phyloP scores from a whole-genome alignment of 2,888 invertebrate genomes.

The Apotomis turbidana region DNA sequence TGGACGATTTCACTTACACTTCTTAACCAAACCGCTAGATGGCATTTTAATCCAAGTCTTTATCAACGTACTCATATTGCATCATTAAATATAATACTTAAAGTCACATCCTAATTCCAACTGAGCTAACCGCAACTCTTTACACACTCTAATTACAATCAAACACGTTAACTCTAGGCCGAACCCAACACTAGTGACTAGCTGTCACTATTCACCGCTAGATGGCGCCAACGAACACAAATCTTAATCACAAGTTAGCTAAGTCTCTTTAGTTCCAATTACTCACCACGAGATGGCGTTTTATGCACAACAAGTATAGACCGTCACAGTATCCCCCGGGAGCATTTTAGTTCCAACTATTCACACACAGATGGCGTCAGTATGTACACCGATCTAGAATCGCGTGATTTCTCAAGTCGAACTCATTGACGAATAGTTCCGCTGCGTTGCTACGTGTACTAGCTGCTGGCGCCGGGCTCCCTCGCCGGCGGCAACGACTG shows the following conservation, averaged over 20 bases:
- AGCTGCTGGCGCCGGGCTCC: conserved; percentile 68
- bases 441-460: conserved; percentile 53
- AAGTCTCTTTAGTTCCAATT: conserved; percentile 7
- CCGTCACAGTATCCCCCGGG: not conserved
- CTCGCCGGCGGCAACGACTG: conserved; percentile 69
- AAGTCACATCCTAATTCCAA: conserved; percentile 2
- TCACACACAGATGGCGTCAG: conserved; percentile 29
- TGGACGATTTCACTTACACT: conserved; percentile 30
- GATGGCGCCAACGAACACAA: not conserved
- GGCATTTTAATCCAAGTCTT: conserved; percentile 16
- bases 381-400: not conserved
- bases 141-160: not conserved
- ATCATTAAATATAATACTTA: conserved; percentile 18
- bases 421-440: not conserved
- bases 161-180: conserved; percentile 1
- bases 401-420: not conserved
- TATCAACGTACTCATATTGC: not conserved
- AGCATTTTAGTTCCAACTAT: conserved; percentile 36
- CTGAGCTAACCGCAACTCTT: not conserved
- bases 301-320: conserved; percentile 23
- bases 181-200: not conserved
- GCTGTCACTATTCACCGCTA: not conserved
- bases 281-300: conserved; percentile 20
- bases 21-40: conserved; percentile 19
- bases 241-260: not conserved